Evolutionary conservation across 2,888 invertebrate genomes (phyloP), one percentile per base, ranked within the genome.

Genomic region (Odontothrips loti): DNA sequence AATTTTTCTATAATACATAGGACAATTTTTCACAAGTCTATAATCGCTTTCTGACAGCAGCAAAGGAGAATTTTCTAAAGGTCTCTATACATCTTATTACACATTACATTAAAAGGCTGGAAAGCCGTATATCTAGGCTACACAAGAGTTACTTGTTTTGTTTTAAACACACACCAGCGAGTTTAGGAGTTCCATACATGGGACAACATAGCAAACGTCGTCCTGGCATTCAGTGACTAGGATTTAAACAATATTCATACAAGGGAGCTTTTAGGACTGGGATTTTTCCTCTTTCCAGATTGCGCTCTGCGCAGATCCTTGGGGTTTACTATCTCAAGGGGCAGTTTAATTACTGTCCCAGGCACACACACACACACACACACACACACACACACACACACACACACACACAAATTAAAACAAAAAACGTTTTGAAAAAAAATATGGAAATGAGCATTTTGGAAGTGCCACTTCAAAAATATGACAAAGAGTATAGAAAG

Each of bases 111-210:
- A 75, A 75, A 75, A n/a, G 68, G 68, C 68, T 75, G 68, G 68
- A 75, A 75, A 23, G 68, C 68, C 68, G 23, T 75, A 75, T 27
- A 75, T 23, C 68, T 75, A 75, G 68, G 68, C 68, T 75, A 75
- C 68, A 75, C 68, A 75, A 75, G 68, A 27, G 68, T 75, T 75
- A 75, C 68, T 75, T 75, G 68, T 75, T 75, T 75, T 75, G 68
- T 23, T 75, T 75, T 75, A 75, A 43, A 75, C 68, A 75, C 68
- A 75, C 68, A 75, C 68, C 68, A 75, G 68, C 68, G 68, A 75
- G 68, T 75, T 75, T 75, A 75, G 68, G 68, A 75, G 68, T 75
- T 75, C 68, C 68, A 75, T 75, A 75, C 68, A 75, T 75, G 68
- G 68, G 68, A 75, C 68, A 75, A 75, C 68, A 75, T 27, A 75